phyloP scores from a whole-genome alignment of 2,113 vertebrate species.

The Acrocephalus arundinaceus region DNA sequence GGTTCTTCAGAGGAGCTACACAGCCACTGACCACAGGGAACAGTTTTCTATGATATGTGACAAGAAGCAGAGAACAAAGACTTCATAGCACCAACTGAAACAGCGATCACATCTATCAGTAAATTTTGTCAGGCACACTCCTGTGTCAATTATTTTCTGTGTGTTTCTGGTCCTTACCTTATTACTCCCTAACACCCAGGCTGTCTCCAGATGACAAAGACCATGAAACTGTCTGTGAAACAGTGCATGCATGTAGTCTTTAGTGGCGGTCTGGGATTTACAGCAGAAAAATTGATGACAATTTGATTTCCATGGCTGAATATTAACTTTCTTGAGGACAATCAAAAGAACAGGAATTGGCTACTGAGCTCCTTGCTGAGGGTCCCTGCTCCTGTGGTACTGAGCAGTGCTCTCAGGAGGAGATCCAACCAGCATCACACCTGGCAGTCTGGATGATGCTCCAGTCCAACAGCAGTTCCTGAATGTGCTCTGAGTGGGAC shows the following conservation, averaged over 20 bases:
- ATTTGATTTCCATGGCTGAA: neutral
- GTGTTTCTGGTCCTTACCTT: neutral
- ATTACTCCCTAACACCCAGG: neutral
- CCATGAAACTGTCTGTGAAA: neutral
- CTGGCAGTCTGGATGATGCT: neutral
- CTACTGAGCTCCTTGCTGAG: neutral
- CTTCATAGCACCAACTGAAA: neutral
- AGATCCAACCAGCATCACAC: rapidly evolving
- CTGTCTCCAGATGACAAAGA: neutral
- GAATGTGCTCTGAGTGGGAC: neutral
- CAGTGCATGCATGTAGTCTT: neutral
- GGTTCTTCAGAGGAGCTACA: neutral
- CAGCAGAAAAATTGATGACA: neutral
- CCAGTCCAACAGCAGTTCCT: neutral
- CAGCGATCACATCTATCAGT: rapidly evolving
- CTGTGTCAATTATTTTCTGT: neutral
- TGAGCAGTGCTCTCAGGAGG: neutral
- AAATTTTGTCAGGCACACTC: neutral
- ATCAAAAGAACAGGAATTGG: neutral
- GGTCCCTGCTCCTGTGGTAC: neutral
- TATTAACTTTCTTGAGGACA: neutral
- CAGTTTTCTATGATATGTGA: neutral
- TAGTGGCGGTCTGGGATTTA: neutral
- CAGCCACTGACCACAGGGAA: neutral
- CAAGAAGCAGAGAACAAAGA: neutral